These are phyloP conservation scores for Trissolcus japonicus DNA, from an alignment of 2,888 invertebrate species.

Conservation along the genomic window DNA sequence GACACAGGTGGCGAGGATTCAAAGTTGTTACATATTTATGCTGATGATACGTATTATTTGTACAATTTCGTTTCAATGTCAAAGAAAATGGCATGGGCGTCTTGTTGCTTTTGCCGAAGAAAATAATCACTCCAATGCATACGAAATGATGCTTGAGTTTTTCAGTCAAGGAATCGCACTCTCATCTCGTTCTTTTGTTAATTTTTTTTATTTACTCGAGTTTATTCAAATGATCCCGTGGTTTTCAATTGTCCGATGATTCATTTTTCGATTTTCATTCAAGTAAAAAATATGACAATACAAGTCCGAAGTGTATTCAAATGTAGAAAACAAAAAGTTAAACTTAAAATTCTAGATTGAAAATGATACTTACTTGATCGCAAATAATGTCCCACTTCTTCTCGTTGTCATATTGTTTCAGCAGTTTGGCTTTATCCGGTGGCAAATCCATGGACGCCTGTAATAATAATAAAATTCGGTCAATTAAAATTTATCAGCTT, in stretches of 20 bases:
- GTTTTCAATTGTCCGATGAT: too few relatives aligned
- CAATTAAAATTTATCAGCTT: too few relatives aligned
- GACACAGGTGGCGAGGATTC: neutral
- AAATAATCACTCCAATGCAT: conserved; percentile 4
- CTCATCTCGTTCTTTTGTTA: too few relatives aligned
- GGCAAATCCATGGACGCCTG: conserved; percentile 99
- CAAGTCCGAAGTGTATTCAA: neutral
- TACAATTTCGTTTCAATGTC: too few relatives aligned
- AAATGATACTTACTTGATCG: conserved; percentile 87
- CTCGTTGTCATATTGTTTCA: conserved; percentile 96
- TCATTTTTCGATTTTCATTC: too few relatives aligned
- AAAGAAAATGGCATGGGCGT: too few relatives aligned
- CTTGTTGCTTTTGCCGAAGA: conserved; percentile 8
- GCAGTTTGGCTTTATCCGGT: conserved; percentile 97
- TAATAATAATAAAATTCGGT: conserved; percentile 72
- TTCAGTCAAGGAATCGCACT: too few relatives aligned
- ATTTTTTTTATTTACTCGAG: too few relatives aligned
- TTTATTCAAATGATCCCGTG: too few relatives aligned
- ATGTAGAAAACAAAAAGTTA: too few relatives aligned
- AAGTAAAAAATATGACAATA: neutral
- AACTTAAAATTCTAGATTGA: neutral
- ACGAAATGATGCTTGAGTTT: too few relatives aligned
- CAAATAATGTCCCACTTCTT: conserved; percentile 99
- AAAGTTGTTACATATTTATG: conserved; percentile 1
- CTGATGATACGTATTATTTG: too few relatives aligned